phyloP scores from a whole-genome alignment of 2,888 invertebrate genomes.

The Erannis defoliaria region DNA sequence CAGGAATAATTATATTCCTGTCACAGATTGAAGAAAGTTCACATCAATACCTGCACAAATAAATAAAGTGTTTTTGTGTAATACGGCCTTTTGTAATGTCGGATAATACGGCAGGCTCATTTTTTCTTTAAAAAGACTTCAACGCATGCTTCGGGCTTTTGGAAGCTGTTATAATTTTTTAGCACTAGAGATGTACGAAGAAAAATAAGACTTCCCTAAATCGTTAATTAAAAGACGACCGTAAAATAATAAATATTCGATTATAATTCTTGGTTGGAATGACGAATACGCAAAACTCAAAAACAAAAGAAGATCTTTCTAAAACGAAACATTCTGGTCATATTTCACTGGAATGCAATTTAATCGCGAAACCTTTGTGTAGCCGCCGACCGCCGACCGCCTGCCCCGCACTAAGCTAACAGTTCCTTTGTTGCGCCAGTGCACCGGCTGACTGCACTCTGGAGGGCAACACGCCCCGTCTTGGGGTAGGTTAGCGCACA shows the following conservation, averaged over 20 bases:
- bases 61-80: neutral
- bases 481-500: constrained; percentile 78
- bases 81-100: neutral
- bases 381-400: neutral
- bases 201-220: too few species aligned
- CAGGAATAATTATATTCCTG: too few species aligned
- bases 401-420: constrained; percentile 16
- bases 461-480: constrained; percentile 64
- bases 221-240: too few species aligned
- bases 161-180: neutral
- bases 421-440: constrained; percentile 58
- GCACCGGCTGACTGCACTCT: constrained; percentile 55
- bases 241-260: too few species aligned
- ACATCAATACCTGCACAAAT: too few species aligned
- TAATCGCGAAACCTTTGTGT: constrained; percentile 18
- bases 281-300: too few species aligned
- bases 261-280: neutral
- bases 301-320: too few species aligned
- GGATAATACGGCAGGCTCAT: neutral
- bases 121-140: constrained; percentile 23
- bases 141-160: constrained; percentile 21
- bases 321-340: neutral
- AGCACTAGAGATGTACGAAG: too few species aligned
- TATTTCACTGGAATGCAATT: constrained; percentile 22
- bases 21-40: too few species aligned